Evolutionary conservation across 2,113 vertebrate species (phyloP).

Genomic region (Entomyzon cyanotis): DNA sequence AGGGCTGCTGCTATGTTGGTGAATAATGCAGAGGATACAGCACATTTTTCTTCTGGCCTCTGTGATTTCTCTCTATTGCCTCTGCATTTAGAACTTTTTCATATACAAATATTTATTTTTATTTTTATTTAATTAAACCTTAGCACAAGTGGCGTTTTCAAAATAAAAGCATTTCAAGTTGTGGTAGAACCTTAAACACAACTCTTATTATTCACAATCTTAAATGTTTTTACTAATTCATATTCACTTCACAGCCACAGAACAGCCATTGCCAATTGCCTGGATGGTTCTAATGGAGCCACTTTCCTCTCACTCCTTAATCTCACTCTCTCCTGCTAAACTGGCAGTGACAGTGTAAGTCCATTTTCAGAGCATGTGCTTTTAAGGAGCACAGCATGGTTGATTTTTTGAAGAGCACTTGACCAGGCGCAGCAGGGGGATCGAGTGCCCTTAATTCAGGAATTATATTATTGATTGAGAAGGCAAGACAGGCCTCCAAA

Average conservation of each 20-base stretch:
- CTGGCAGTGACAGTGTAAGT: background rate
- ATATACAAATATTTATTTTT: background rate
- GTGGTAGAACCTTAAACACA: background rate
- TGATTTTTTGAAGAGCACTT: background rate
- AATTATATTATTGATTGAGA: background rate
- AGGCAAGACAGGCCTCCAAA: background rate
- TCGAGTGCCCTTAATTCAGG: background rate
- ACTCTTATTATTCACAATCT: background rate
- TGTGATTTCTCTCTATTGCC: background rate
- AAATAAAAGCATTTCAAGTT: background rate
- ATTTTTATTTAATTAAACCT: background rate
- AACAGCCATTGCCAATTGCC: background rate
- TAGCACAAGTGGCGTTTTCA: background rate
- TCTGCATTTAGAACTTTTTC: background rate
- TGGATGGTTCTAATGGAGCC: background rate
- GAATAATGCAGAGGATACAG: background rate
- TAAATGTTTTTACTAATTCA: slow-evolving; percentile 1
- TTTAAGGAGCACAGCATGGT: background rate
- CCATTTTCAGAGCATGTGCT: background rate
- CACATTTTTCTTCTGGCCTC: background rate
- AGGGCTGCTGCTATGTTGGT: background rate
- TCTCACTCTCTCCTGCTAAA: background rate
- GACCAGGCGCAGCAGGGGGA: background rate
- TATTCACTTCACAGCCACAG: background rate
- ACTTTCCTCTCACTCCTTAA: background rate